Percentiles rank a stretch among this genome's conserved stretches.
Conservation (phyloP, 2,888 invertebrate species). For the Serripes groenlandicus region DNA sequence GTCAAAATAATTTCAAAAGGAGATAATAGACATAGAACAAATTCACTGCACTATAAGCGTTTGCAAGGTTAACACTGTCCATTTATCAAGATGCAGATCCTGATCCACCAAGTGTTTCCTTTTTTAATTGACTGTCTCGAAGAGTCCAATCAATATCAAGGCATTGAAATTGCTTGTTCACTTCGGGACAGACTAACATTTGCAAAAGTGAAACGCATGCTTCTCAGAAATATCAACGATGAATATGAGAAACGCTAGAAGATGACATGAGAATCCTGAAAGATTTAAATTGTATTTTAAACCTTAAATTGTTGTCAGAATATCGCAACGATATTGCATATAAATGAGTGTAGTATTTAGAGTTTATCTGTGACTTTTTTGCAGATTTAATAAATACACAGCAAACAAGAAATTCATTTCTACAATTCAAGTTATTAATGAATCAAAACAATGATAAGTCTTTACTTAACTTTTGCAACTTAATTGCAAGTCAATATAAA, state of each 20-base stretch:
- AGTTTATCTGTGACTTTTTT: conserved; percentile 18
- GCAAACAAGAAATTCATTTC: background rate
- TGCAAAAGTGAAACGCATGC: background rate
- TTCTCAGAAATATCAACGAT: conserved; percentile 21
- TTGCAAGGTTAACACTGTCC: conserved; percentile 17
- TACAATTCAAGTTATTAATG: conserved; percentile 44
- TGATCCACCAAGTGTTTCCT: background rate
- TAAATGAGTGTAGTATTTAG: background rate
- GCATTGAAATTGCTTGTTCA: background rate
- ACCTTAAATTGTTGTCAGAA: conserved; percentile 32
- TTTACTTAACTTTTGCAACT: conserved; percentile 6
- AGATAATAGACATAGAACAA: conserved; percentile 19
- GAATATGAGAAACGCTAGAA: conserved; percentile 38
- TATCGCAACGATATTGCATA: background rate
- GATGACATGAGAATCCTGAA: conserved; percentile 31
- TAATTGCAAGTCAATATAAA: background rate
- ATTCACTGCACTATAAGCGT: conserved; percentile 9
- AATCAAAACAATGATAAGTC: conserved; percentile 33
- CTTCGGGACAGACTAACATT: conserved; percentile 22
- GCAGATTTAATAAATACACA: background rate
- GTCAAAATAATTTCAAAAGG: background rate
- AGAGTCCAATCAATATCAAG: conserved; percentile 2
- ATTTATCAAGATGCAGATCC: conserved; percentile 10
- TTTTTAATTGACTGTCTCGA: conserved; percentile 24
- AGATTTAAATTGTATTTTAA: conserved; percentile 26